Conservation (phyloP, 2,888 invertebrate species). For the Piscicola geometra region DNA sequence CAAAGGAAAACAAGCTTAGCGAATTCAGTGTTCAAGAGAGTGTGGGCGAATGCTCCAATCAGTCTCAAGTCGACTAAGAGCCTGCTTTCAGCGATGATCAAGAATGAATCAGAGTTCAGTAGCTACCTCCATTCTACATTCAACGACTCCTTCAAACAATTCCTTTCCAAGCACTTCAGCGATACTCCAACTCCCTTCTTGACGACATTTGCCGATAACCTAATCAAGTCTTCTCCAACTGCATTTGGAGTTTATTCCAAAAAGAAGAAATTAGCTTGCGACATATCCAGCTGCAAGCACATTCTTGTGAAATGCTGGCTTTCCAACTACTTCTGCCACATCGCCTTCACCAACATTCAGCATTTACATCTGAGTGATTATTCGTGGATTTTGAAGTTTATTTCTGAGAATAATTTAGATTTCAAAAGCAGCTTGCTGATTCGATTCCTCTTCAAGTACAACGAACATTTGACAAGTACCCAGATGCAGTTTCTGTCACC, state of each 20-base stretch:
- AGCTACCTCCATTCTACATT: slow-evolving; percentile 7
- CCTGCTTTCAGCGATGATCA: slow-evolving; percentile 4
- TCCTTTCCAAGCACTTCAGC: slow-evolving; percentile 29
- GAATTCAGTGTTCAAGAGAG: slow-evolving; percentile 28
- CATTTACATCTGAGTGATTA: background rate
- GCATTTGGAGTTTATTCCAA: slow-evolving; percentile 14
- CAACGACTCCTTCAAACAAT: slow-evolving; percentile 18
- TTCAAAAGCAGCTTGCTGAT: slow-evolving; percentile 26
- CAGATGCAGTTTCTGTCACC: slow-evolving; percentile 20
- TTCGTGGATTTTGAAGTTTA: slow-evolving; percentile 30
- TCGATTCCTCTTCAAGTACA: slow-evolving; percentile 29
- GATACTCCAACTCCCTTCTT: slow-evolving; percentile 16
- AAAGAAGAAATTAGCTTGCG: slow-evolving; percentile 27
- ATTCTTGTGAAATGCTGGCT: slow-evolving; percentile 31
- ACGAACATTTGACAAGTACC: slow-evolving; percentile 2
- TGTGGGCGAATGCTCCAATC: slow-evolving; percentile 17
- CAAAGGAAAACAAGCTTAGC: slow-evolving; percentile 14
- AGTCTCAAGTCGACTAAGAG: background rate
- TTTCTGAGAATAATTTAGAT: slow-evolving; percentile 30
- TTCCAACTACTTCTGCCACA: slow-evolving; percentile 24
- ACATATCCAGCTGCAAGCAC: slow-evolving; percentile 27
- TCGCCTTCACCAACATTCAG: slow-evolving; percentile 24
- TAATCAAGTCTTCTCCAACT: slow-evolving; percentile 10
- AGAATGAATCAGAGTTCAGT: slow-evolving; percentile 9
- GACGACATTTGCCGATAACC: slow-evolving; percentile 18